Base-by-base conservation (phyloP, 2,797 vertebrate genomes). In the Channa striata region DNA sequence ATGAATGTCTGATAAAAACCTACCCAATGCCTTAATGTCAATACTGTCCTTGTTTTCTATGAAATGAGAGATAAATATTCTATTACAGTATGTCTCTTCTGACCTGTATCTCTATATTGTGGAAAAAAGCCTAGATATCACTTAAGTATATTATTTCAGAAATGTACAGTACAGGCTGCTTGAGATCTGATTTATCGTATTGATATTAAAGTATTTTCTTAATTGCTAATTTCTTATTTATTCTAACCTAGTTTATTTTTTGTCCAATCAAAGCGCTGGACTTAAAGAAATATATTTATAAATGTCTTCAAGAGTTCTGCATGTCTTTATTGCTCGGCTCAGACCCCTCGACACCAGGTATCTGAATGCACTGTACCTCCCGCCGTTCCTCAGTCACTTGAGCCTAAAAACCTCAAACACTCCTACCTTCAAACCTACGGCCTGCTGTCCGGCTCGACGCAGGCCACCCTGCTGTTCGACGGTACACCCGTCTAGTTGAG, bases 21-120 rank as follows among this genome's bases (percentile, higher is more conserved):
- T 83, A 89, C 91, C 80, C 78, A 59, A 93, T 94, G 94, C 94
- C 93, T 95, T 95, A 95, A 89, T 90, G 87, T 93, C 80, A 88
- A 84, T 88, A 85, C 25, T 86, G 75, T 89, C 82, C 58, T 91
- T 89, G 85, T 93, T 93, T 93, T 89, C 69, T 92, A 87, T 86
- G 71, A 84, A 89, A 90, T 73, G 69, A 87, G 74, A 80, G 79
- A 83, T 70, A 85, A 84, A 85, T 89, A 90, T 89, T 87, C 72
- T 88, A 87, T 88, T 82, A 72, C 34, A 0, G 64, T 88, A 74
- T 47, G 68, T 91, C 80, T 85, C 77, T 86, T 84, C 78, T 81
- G 91, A 91, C 86, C 86, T 85, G 77, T 76, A 87, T 85, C 83
- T 89, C 76, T 91, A 89, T 90, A 89, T 91, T 89, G 72, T 84